Evolutionary conservation across 2,113 vertebrate species (phyloP).

Genomic region (Poeciliopsis prolifica): DNA sequence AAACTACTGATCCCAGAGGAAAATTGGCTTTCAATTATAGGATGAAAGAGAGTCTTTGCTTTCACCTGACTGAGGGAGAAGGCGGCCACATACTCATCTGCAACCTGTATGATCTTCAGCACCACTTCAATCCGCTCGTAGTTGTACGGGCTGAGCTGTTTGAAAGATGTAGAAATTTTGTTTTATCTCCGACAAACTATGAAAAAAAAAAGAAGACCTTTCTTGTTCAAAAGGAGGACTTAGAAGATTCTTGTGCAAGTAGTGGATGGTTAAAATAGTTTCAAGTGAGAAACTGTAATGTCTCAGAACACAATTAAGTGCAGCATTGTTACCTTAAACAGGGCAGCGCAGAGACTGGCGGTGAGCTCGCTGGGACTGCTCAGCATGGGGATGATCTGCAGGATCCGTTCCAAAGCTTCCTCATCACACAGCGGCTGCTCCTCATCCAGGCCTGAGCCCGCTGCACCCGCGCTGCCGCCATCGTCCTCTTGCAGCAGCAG

Average conservation of each 20-base stretch:
- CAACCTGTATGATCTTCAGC: conserved; percentile 87
- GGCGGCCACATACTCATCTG: conserved; percentile 83
- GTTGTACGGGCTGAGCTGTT: conserved; percentile 93
- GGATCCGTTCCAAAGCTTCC: conserved; percentile 78
- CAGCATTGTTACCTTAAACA: conserved; percentile 84
- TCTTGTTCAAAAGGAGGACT: neutral
- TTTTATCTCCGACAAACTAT: too few species aligned
- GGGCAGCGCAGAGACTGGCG: conserved; percentile 82
- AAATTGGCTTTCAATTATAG: neutral
- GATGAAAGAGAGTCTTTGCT: neutral
- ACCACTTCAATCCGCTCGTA: conserved; percentile 92
- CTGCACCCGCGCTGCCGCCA: conserved; percentile 22
- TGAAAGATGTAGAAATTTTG: neutral
- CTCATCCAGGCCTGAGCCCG: conserved; percentile 7
- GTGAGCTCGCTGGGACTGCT: conserved; percentile 83
- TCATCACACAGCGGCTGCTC: conserved; percentile 54
- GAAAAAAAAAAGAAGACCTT: neutral
- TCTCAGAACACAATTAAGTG: neutral
- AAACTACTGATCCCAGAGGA: neutral
- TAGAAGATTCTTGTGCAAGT: too few species aligned
- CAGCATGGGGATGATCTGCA: conserved; percentile 86
- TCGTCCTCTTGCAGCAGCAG: conserved; percentile 82
- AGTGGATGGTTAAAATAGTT: neutral
- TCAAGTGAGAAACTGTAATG: neutral
- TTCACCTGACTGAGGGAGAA: conserved; percentile 86